A percentile compares a stretch with the other conserved stretches of the same genome.
phyloP scores from a whole-genome alignment of 2,888 invertebrate species.

The Isoperla grammatica region DNA sequence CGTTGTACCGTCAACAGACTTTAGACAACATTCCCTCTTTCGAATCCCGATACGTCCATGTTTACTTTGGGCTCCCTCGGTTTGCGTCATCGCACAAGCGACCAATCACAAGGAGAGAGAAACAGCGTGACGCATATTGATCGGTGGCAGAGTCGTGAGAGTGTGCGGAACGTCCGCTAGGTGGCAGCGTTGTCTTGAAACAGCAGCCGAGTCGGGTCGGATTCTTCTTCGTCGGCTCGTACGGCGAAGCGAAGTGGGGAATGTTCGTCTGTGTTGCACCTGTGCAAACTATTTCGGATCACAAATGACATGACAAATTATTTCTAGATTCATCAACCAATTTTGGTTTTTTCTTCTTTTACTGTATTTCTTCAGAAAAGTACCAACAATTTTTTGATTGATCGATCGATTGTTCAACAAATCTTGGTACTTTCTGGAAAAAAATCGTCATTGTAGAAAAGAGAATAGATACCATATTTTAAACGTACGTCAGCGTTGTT shows the following conservation, averaged over 20 bases:
- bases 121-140: slow-evolving; percentile 5
- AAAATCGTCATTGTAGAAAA: no score
- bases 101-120: slow-evolving; percentile 15
- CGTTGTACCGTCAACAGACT: not conserved
- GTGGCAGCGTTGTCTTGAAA: not conserved
- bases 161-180: not conserved
- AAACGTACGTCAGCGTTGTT: no score
- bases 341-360: no score
- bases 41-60: slow-evolving; percentile 2
- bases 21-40: slow-evolving; percentile 18
- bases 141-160: not conserved
- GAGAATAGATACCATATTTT: no score
- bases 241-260: not conserved
- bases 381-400: no score
- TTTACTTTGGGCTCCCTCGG: slow-evolving; percentile 5
- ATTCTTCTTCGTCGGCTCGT: not conserved
- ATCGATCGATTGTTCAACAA: no score
- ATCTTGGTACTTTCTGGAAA: no score
- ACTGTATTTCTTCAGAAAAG: no score
- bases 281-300: not conserved
- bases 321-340: no score
- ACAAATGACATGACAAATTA: no score
- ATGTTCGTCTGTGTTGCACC: not conserved
- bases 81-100: slow-evolving; percentile 19
- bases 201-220: not conserved